Base-by-base conservation (phyloP, 1,140 invertebrate genomes). In the Chironomus striatipennis region DNA sequence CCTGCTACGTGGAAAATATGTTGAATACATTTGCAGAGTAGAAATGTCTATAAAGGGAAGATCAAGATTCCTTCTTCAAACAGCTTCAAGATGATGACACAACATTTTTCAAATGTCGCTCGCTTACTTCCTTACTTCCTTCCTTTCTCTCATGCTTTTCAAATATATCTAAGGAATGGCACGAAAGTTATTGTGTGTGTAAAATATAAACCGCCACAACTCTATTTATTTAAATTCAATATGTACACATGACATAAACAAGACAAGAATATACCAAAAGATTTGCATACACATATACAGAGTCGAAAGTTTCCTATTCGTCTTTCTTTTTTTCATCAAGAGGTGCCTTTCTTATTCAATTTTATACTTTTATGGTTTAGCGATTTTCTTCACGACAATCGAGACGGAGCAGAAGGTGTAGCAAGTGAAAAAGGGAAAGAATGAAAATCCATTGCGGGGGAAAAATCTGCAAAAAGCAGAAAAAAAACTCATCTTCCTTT, bases 151-250 rank as follows among this genome's bases (percentile, higher is more conserved):
- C 15, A 34, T 34, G 24, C 5, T 34, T 34, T 34, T 5, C 24
- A 47, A 9, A 10, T 47, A 10, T 47, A 10, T 47, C 8, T 47
- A 47, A 47, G 15, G 43, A 10, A 15, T 47, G 43, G 24, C 24
- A 34, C 24, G 24, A 34, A 34, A 34, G 24, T 34, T 34, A 47
- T 47, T 9, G 43, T 47, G 43, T 3, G 15, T 47, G 43, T 47
- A 47, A 47, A 47, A 47, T 47, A 47, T 47, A 47, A 47, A 47
- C 43, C 43, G 43, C 43, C 43, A 47, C 43, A 67, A 67, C 64
- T 67, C 64, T 67, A 67, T 67, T 67, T 67, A 67, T 67, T 67
- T 18, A 67, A 67, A 67, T 67, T 67, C 64, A 67, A 67, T 67
- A 20, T 67, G 18, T 67, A 67, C 64, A 67, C n/a, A 67, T 20